phyloP scores from a whole-genome alignment of 1,140 invertebrate genomes.

The Drosophila varians region DNA sequence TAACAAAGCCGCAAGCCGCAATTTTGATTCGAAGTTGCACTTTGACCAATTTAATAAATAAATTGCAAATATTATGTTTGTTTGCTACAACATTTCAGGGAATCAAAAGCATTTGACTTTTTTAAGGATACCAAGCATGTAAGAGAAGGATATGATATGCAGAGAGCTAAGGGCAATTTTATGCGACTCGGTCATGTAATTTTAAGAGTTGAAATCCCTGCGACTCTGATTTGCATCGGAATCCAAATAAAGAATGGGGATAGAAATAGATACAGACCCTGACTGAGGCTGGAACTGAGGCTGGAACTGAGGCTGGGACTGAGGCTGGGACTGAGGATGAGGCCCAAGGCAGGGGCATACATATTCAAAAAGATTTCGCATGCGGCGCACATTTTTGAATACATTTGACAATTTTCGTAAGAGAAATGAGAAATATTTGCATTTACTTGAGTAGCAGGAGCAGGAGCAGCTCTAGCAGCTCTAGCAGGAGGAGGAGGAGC shows the following conservation, averaged over 20 bases:
- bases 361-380: constrained; percentile 80
- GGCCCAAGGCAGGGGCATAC: constrained; percentile 35
- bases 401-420: constrained; percentile 80
- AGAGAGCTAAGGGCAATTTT: constrained; percentile 26
- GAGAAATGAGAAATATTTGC: constrained; percentile 81
- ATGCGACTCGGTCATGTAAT: constrained; percentile 36
- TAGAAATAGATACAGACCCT: background rate
- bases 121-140: too few species aligned
- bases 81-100: too few species aligned
- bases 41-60: constrained; percentile 16
- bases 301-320: background rate
- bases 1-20: constrained; percentile 10
- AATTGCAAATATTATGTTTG: background rate
- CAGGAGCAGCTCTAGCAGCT: constrained; percentile 24
- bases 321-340: too few species aligned
- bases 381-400: constrained; percentile 80
- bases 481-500: too few species aligned
- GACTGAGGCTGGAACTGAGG: background rate
- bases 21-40: constrained; percentile 32
- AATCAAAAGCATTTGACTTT: too few species aligned
- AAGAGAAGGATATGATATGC: background rate
- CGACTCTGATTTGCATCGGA: constrained; percentile 31
- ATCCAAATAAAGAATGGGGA: constrained; percentile 36
- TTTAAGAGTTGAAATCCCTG: constrained; percentile 45
- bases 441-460: constrained; percentile 79